Conservation (phyloP, 2,888 invertebrate genomes). For the Apoderus coryli region DNA sequence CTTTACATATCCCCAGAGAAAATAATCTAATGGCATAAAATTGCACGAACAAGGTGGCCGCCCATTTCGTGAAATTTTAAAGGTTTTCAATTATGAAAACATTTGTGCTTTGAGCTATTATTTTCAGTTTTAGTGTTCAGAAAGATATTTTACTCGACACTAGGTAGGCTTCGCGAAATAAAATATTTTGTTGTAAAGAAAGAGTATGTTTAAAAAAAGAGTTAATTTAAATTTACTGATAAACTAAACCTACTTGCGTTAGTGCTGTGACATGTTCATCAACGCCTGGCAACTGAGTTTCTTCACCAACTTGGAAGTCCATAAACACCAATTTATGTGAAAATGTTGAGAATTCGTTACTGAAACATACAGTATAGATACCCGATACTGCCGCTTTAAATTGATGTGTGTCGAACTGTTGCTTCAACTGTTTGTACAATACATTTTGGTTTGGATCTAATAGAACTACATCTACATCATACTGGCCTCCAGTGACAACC, state of each 20-base stretch:
- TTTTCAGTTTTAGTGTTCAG: too few species aligned
- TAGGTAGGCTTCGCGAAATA: too few species aligned
- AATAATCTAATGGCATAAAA: too few species aligned
- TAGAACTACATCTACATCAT: slow-evolving; percentile 90
- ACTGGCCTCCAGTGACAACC: slow-evolving; percentile 98
- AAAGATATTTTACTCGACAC: too few species aligned
- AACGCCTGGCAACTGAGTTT: slow-evolving; percentile 67
- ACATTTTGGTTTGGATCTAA: slow-evolving; percentile 78
- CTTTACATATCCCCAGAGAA: too few species aligned
- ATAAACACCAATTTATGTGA: slow-evolving; percentile 97
- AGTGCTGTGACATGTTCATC: slow-evolving; percentile 76
- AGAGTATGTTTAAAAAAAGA: background rate
- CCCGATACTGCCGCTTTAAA: slow-evolving; percentile 63
- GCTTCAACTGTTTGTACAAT: slow-evolving; percentile 82
- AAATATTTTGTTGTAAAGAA: slow-evolving; percentile 1
- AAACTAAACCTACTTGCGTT: slow-evolving; percentile 55
- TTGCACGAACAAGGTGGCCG: too few species aligned
- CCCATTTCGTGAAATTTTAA: too few species aligned
- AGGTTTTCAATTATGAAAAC: too few species aligned
- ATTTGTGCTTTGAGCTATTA: too few species aligned
- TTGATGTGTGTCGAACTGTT: slow-evolving; percentile 89
- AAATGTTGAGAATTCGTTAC: slow-evolving; percentile 98
- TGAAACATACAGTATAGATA: slow-evolving; percentile 82
- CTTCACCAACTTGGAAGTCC: slow-evolving; percentile 93
- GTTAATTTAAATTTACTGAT: slow-evolving; percentile 1